phyloP scores from a whole-genome alignment of 2,113 vertebrate species.

The Telmatochromis sp. region DNA sequence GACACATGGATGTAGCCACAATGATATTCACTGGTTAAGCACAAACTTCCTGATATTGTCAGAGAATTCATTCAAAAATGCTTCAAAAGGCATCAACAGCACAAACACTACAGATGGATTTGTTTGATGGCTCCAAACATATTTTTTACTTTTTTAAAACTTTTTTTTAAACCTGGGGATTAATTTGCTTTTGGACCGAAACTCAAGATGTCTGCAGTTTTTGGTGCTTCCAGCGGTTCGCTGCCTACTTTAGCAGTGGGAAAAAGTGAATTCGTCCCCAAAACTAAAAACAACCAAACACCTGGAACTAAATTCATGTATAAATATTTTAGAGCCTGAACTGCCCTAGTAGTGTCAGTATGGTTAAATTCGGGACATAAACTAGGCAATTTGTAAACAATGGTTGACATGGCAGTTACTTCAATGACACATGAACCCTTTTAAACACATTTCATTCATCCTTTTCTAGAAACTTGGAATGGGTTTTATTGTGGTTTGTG shows the following conservation, averaged over 20 bases:
- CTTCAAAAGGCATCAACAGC: background rate
- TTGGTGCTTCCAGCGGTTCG: rapidly evolving
- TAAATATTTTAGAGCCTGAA: background rate
- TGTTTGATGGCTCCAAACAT: background rate
- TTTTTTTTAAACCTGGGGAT: background rate
- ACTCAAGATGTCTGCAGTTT: background rate
- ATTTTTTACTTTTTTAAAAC: background rate
- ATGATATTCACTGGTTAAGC: background rate
- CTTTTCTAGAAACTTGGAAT: background rate
- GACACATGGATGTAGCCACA: background rate
- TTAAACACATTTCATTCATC: background rate
- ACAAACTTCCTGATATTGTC: background rate
- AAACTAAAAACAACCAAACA: background rate
- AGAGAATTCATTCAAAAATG: background rate
- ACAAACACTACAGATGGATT: background rate
- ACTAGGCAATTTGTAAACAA: background rate
- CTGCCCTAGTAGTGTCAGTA: background rate
- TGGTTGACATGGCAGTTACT: background rate
- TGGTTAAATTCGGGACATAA: background rate
- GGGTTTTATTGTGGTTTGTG: background rate
- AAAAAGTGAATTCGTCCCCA: rapidly evolving
- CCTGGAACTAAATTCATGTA: background rate
- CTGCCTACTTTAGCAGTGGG: background rate
- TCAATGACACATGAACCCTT: background rate
- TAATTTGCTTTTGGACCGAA: background rate